These are phyloP conservation scores for Siphamia tubifer DNA, from an alignment of 2,113 vertebrate species.

Conservation along the genomic window DNA sequence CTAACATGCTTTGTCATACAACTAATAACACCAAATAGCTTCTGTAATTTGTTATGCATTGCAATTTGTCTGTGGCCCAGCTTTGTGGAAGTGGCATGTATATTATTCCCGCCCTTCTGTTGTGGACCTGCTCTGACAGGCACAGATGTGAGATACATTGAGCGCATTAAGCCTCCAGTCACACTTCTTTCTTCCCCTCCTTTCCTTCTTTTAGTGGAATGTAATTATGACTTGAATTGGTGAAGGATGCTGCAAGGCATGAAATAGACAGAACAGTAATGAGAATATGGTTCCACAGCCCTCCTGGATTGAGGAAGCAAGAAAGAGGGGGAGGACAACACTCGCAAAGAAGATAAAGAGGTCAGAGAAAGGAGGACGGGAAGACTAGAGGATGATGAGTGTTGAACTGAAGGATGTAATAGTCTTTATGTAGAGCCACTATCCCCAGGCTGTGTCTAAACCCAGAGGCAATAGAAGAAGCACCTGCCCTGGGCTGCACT, in stretches of 20 bases:
- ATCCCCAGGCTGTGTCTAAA: conserved; percentile 54
- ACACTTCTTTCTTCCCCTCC: neutral
- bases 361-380: neutral
- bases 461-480: conserved; percentile 43
- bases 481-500: conserved; percentile 30
- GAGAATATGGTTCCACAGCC: conserved; percentile 42
- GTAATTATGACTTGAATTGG: conserved; percentile 49
- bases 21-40: conserved; percentile 54
- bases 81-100: conserved; percentile 41
- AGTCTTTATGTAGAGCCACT: conserved; percentile 34
- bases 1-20: conserved; percentile 59
- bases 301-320: conserved; percentile 6
- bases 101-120: conserved; percentile 41
- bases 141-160: conserved; percentile 55
- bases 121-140: conserved; percentile 41
- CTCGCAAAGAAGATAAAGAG: neutral
- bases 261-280: conserved; percentile 39
- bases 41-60: conserved; percentile 39
- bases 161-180: conserved; percentile 30
- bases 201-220: conserved; percentile 16
- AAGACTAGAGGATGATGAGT: conserved; percentile 10
- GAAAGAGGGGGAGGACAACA: neutral
- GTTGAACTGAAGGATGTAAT: conserved; percentile 35
- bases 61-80: conserved; percentile 45
- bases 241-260: conserved; percentile 25